A percentile compares a stretch with the other conserved stretches of the same genome.
phyloP scores from a whole-genome alignment of 2,797 vertebrate genomes.

The Argentina silus region DNA sequence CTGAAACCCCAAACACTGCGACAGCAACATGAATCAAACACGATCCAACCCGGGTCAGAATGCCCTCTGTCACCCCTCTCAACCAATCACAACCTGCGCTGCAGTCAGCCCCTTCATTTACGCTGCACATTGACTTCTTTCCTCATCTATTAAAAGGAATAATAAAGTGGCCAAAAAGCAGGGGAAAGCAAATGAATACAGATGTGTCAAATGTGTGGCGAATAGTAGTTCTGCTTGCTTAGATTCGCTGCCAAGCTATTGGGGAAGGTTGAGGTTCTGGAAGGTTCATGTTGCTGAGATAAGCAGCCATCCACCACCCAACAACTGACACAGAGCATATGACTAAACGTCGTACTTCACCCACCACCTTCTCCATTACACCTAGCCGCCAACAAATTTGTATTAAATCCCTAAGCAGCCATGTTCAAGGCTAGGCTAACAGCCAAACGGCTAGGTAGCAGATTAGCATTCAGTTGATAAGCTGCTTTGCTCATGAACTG shows the following conservation, averaged over 20 bases:
- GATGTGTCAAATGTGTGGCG: slow-evolving; percentile 46
- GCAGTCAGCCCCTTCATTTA: slow-evolving; percentile 44
- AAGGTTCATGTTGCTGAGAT: neutral
- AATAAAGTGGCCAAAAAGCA: slow-evolving; percentile 37
- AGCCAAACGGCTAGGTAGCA: neutral
- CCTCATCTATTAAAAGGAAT: slow-evolving; percentile 18
- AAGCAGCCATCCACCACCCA: neutral
- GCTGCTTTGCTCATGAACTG: neutral
- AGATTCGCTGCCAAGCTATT: neutral
- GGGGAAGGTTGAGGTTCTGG: neutral
- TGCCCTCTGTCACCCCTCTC: slow-evolving; percentile 24
- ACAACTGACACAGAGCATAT: neutral
- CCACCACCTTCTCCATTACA: neutral
- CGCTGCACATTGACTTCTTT: slow-evolving; percentile 43
- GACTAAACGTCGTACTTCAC: neutral
- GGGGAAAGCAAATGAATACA: slow-evolving; percentile 51
- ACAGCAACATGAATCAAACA: neutral
- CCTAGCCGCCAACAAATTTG: neutral
- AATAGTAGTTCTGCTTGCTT: neutral
- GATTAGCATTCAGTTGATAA: neutral
- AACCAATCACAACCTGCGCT: slow-evolving; percentile 24
- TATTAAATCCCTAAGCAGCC: neutral
- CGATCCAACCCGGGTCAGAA: neutral
- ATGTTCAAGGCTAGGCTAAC: neutral
- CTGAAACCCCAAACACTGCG: slow-evolving; percentile 6